Evolutionary conservation across 2,113 vertebrate genomes (phyloP).

Genomic region (Actenoides lindsayi): DNA sequence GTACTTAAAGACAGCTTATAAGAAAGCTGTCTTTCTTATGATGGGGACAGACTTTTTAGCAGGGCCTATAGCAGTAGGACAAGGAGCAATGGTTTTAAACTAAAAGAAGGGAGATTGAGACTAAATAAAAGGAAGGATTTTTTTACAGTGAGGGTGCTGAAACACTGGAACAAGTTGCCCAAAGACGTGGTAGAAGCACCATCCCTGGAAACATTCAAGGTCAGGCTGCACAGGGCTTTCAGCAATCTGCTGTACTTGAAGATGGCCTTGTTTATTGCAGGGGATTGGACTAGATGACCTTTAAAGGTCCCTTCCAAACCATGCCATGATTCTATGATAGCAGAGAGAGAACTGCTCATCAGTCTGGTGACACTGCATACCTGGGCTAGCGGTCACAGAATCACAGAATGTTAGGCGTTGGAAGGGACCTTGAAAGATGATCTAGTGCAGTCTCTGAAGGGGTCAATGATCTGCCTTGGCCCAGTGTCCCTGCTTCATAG

Average conservation of each 20-base stretch:
- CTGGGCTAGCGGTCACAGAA: not conserved
- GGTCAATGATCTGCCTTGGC: not conserved
- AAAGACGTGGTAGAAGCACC: not conserved
- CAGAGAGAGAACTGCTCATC: not conserved
- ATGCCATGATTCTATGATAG: not conserved
- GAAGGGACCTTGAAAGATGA: no score
- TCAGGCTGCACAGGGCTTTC: not conserved
- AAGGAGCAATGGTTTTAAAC: not conserved
- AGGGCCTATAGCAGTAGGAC: not conserved
- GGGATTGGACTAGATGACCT: not conserved
- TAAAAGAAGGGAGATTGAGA: not conserved
- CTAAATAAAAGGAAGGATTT: not conserved
- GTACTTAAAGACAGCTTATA: not conserved
- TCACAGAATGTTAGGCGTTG: no score
- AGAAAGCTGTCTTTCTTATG: not conserved
- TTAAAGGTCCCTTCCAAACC: not conserved
- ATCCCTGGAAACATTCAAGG: not conserved
- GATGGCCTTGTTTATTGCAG: not conserved
- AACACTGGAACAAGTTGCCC: not conserved
- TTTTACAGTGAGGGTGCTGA: not conserved
- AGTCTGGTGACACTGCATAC: not conserved
- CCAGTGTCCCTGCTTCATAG: not conserved
- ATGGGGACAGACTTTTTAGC: not conserved
- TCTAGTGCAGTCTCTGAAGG: not conserved
- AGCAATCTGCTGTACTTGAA: not conserved